A percentile compares a stretch with the other conserved stretches of the same genome.
Evolutionary conservation across 2,888 invertebrate genomes (phyloP).

Genomic region (Cataglyphis cursor): DNA sequence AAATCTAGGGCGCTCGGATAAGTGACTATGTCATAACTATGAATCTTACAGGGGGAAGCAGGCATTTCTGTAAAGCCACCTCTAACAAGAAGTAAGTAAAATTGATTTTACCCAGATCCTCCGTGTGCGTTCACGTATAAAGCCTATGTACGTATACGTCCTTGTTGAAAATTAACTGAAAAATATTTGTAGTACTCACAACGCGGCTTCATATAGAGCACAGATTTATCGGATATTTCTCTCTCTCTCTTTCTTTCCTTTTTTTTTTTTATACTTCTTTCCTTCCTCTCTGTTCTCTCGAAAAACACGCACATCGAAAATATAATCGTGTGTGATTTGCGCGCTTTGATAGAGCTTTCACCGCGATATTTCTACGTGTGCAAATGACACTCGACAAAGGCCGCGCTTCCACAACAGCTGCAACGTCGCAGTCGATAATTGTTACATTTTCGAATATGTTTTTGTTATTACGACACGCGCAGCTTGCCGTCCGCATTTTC

Average conservation of each 20-base stretch:
- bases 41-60: conserved; percentile 32
- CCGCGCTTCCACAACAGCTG: neutral
- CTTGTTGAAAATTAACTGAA: conserved; percentile 13
- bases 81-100: conserved; percentile 39
- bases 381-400: conserved; percentile 53
- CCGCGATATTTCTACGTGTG: conserved; percentile 49
- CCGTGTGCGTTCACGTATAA: neutral
- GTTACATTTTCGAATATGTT: conserved; percentile 48
- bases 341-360: conserved; percentile 52
- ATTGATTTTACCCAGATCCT: conserved; percentile 42
- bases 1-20: conserved; percentile 48
- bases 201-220: neutral
- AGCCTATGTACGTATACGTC: neutral
- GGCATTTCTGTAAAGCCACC: conserved; percentile 27
- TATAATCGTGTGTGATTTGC: conserved; percentile 42
- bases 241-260: neutral
- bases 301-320: conserved; percentile 22
- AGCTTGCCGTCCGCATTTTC: conserved; percentile 31
- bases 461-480: conserved; percentile 50
- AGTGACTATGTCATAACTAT: conserved; percentile 52
- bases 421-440: conserved; percentile 51
- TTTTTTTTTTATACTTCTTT: neutral
- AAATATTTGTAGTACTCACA: neutral
- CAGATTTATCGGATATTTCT: conserved; percentile 13
- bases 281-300: neutral